Evolutionary conservation across 2,113 vertebrate genomes (phyloP).

Genomic region (Peucedramus taeniatus): DNA sequence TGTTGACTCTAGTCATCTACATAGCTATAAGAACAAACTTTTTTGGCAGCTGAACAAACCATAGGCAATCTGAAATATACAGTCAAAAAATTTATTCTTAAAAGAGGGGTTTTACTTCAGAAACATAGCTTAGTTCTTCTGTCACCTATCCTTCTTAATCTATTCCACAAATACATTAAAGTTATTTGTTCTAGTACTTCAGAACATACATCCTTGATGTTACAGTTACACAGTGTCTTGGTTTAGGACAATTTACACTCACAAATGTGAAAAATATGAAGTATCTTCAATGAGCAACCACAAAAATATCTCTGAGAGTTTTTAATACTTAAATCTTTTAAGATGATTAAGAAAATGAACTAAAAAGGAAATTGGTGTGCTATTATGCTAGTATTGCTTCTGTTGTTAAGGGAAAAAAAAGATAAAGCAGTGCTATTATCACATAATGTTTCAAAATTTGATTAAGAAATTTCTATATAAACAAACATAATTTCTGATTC

Average conservation of each 20-base stretch:
- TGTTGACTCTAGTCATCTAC: not conserved
- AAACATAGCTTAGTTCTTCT: not conserved
- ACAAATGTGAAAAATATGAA: not conserved
- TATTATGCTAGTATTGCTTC: not conserved
- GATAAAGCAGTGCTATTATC: not conserved
- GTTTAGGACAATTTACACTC: not conserved
- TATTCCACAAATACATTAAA: not conserved
- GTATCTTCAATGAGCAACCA: not conserved
- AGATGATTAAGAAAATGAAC: not conserved
- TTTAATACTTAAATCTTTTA: not conserved
- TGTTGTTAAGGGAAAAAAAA: not conserved
- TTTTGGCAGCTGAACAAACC: not conserved
- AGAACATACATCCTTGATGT: not conserved
- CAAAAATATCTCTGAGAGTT: not conserved
- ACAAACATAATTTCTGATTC: not conserved
- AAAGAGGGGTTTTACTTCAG: not conserved
- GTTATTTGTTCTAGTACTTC: not conserved
- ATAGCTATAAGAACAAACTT: not conserved
- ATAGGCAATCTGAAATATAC: not conserved
- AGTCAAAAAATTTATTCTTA: not conserved
- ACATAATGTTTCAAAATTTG: not conserved
- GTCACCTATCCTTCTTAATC: not conserved
- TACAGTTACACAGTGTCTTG: not conserved
- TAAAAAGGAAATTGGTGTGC: not conserved
- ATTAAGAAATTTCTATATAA: not conserved